These are phyloP conservation scores for Papilio dardanus DNA, from an alignment of 1,140 invertebrate genomes.

Conservation along the genomic window DNA sequence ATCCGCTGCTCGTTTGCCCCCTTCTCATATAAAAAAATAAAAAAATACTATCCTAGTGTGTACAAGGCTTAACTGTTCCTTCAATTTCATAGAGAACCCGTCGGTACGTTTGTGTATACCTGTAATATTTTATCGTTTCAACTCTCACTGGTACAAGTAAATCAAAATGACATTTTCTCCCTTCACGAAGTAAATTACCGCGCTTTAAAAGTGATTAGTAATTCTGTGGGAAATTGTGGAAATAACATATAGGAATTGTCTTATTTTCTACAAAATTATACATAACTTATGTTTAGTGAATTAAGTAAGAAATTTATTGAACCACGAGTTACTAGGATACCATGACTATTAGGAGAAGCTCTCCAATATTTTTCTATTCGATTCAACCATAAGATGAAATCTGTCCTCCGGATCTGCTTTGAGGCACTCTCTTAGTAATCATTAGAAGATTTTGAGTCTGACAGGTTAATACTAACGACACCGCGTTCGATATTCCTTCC, in stretches of 20 bases:
- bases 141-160: slow-evolving; percentile 6
- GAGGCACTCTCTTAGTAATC: too few species aligned
- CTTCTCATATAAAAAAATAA: too few species aligned
- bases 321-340: neutral
- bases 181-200: neutral
- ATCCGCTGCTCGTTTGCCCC: too few species aligned
- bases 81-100: slow-evolving; percentile 33
- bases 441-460: too few species aligned
- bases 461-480: too few species aligned
- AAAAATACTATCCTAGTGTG: too few species aligned
- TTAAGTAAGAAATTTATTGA: neutral
- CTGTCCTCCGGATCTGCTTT: too few species aligned
- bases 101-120: slow-evolving; percentile 30
- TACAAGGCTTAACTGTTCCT: slow-evolving; percentile 45
- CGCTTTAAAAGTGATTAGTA: slow-evolving; percentile 22
- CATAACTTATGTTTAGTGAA: neutral
- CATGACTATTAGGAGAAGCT: too few species aligned
- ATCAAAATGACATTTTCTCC: slow-evolving; percentile 23
- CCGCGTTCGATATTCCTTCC: neutral
- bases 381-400: too few species aligned
- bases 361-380: too few species aligned
- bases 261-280: neutral
- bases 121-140: slow-evolving; percentile 23
- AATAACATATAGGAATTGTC: neutral
- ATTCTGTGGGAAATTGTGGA: neutral